A percentile compares a stretch with the other conserved stretches of the same genome.
Conservation (phyloP, 2,888 invertebrate species). For the Tinea trinotella region DNA sequence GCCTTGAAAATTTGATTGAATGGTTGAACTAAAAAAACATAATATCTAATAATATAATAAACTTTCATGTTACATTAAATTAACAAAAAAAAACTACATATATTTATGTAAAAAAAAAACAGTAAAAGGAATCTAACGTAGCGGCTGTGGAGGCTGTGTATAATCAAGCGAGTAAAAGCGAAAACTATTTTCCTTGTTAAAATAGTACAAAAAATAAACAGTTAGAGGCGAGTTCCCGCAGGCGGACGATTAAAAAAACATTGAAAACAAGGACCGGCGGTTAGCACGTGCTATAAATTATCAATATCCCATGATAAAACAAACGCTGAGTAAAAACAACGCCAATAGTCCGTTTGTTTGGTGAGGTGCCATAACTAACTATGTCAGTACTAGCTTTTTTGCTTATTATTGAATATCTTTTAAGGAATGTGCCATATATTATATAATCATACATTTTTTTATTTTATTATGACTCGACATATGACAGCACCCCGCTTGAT, state of each 20-base stretch:
- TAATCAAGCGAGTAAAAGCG: neutral
- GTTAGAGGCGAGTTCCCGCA: slow-evolving; percentile 29
- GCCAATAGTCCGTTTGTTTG: neutral
- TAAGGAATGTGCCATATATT: too few relatives aligned
- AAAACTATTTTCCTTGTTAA: slow-evolving; percentile 34
- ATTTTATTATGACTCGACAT: too few relatives aligned
- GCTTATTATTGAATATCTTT: too few relatives aligned
- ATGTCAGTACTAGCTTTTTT: neutral
- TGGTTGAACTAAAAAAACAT: too few relatives aligned
- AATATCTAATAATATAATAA: too few relatives aligned
- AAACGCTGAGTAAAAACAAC: slow-evolving; percentile 33
- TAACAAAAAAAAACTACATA: too few relatives aligned
- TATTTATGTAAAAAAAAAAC: neutral
- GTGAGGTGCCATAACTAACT: neutral
- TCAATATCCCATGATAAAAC: slow-evolving; percentile 69
- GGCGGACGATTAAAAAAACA: slow-evolving; percentile 35
- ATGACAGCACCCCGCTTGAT: too few relatives aligned
- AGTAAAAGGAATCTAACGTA: neutral
- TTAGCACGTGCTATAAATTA: slow-evolving; percentile 38
- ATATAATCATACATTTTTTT: too few relatives aligned
- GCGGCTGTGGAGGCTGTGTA: too few relatives aligned
- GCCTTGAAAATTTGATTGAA: too few relatives aligned
- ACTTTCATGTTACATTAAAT: too few relatives aligned
- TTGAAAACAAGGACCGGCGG: slow-evolving; percentile 29
- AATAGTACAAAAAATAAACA: slow-evolving; percentile 29